Conservation (phyloP, 2,797 vertebrate genomes). For the Nyctibius grandis region DNA sequence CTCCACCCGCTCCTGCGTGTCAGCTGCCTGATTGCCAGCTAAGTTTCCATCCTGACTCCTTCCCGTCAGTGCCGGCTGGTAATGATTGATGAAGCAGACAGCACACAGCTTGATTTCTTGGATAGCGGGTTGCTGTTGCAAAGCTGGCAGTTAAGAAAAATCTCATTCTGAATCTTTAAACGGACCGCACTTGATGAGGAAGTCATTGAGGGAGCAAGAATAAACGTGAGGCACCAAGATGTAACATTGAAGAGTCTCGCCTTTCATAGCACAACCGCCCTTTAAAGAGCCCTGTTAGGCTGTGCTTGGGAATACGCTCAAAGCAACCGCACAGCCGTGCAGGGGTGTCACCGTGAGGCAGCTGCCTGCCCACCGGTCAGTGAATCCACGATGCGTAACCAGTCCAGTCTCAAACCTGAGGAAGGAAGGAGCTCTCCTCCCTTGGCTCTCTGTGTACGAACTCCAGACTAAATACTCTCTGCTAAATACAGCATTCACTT, state of each 20-base stretch:
- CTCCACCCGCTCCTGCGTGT: rapidly evolving
- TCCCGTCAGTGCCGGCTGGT: background rate
- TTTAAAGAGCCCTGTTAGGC: background rate
- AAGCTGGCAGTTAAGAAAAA: background rate
- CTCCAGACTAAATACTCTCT: background rate
- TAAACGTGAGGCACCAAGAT: background rate
- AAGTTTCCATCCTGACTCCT: background rate
- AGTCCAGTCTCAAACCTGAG: background rate
- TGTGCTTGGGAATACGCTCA: background rate
- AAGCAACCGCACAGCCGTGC: background rate
- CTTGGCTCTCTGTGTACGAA: background rate
- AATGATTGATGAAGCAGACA: conserved; percentile 16
- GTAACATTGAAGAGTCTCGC: background rate
- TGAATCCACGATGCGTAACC: rapidly evolving
- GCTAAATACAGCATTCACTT: background rate
- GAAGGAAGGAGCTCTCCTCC: background rate
- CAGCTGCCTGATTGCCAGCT: background rate
- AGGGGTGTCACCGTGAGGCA: background rate
- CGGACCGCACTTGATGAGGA: background rate
- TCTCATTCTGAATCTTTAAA: background rate
- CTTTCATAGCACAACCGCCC: background rate
- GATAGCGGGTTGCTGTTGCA: background rate
- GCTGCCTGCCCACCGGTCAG: background rate
- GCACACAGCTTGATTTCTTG: background rate
- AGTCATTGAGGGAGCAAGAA: background rate